Evolutionary conservation across 2,888 invertebrate species (phyloP), one percentile per base, ranked within the genome.

Genomic region (Latrodectus elegans): DNA sequence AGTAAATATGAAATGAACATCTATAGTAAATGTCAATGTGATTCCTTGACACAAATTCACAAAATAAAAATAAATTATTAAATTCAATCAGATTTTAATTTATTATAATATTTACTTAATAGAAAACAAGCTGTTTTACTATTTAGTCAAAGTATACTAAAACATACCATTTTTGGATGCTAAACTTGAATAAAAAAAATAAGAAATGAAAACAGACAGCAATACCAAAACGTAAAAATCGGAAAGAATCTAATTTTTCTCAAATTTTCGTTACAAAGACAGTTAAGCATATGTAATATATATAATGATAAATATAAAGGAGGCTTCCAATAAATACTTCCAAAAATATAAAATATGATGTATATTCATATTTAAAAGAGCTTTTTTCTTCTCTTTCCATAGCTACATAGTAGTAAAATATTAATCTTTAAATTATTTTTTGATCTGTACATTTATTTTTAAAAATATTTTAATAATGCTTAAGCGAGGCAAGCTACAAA

Each of bases 91-190:
- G 60, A 15, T 60, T 15, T n/a, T 15, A 60, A 10, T n/a, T 60
- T 60, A 60, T 38, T 38, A 60, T 60, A 11, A 60, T 60, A 60
- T 60, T 12, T 15, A 60, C 60, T 0, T 60, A 60, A 60, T 60
- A 60, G 10, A 1, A 60, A 60, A 53, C 1, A 6, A 38, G 38
- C 38, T 38, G 38, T 38, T 38, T 38, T 38, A 38, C 38, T 38
- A 6, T 38, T 38, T 38, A 52, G 2, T 17, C 9, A 17, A 74
- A 26, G 26, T 14, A 38, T n/a, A 22, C 12, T 10, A 14, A n/a
- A 74, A 79, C 68, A 68, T 80, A 85, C 85, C 85, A 85, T 85
- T 85, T 85, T 85, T n/a, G 85, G 85, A 65, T 64, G 75, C 26
- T 72, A 60, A 67, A 74, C 26, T 81, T 81, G 14, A 11, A 51